A percentile compares a stretch with the other conserved stretches of the same genome.
Conservation (phyloP, 2,888 invertebrate species). For the Biston betularia region DNA sequence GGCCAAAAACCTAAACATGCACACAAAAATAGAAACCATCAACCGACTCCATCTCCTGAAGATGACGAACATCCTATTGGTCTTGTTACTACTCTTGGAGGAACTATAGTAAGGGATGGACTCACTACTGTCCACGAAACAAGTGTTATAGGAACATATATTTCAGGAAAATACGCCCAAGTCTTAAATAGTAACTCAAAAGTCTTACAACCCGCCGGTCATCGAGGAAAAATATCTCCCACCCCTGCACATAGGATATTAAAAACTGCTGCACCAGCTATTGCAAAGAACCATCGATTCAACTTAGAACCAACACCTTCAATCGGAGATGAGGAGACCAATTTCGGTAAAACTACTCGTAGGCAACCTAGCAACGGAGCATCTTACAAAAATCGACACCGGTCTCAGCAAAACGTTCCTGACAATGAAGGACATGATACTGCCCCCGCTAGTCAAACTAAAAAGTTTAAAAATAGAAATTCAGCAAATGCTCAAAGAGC, state of each 20-base stretch:
- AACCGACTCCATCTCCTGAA: constrained; percentile 76
- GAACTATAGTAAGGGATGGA: constrained; percentile 93
- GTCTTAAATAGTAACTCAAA: constrained; percentile 93
- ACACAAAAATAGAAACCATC: constrained; percentile 73
- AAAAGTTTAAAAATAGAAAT: constrained; percentile 80
- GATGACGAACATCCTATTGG: constrained; percentile 91
- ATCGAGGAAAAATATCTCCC: constrained; percentile 88
- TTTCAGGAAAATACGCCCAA: constrained; percentile 95
- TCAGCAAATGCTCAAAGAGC: constrained; percentile 68
- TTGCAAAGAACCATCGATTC: constrained; percentile 82
- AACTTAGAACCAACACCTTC: constrained; percentile 89
- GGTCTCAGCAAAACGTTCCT: constrained; percentile 68
- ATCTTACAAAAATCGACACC: constrained; percentile 87
- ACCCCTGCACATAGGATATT: constrained; percentile 89
- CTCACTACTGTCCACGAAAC: constrained; percentile 94
- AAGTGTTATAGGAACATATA: constrained; percentile 95
- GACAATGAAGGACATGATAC: constrained; percentile 74
- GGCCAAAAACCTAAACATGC: constrained; percentile 78
- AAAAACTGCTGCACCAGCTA: constrained; percentile 91
- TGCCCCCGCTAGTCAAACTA: constrained; percentile 66
- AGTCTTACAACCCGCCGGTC: constrained; percentile 79
- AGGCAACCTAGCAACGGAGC: constrained; percentile 79
- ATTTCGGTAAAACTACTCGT: constrained; percentile 83
- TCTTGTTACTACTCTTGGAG: constrained; percentile 93
- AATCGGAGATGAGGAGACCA: constrained; percentile 87